Evolutionary conservation across 1,140 invertebrate species (phyloP).

Genomic region (Colletes gigas): DNA sequence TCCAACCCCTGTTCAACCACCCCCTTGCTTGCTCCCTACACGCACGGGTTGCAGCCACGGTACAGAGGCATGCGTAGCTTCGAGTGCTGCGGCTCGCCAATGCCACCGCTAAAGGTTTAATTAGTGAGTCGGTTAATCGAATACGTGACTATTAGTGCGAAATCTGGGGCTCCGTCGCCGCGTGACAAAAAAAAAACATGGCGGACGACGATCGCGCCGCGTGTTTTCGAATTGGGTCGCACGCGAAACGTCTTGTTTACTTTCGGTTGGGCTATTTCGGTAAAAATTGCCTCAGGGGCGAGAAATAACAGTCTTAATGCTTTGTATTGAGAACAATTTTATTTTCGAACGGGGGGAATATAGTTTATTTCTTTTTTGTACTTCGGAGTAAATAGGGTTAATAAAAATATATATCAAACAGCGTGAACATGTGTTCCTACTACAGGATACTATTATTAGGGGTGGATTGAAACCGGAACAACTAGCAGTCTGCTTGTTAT

Average conservation of each 20-base stretch:
- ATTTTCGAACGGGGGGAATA: too few species aligned
- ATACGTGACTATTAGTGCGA: conserved; percentile 65
- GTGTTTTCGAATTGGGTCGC: neutral
- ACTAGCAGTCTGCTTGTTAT: too few species aligned
- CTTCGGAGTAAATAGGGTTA: too few species aligned
- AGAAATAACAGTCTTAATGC: too few species aligned
- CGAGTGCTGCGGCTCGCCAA: conserved; percentile 62
- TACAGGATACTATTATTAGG: too few species aligned
- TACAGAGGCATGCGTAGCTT: conserved; percentile 60
- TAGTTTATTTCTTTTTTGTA: too few species aligned
- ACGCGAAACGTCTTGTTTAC: neutral
- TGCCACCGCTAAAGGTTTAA: conserved; percentile 66
- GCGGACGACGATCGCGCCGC: neutral
- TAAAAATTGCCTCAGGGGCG: too few species aligned
- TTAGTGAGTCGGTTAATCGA: conserved; percentile 69
- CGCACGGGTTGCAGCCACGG: conserved; percentile 23
- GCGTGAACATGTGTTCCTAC: too few species aligned
- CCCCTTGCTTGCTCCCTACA: neutral
- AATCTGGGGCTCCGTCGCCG: conserved; percentile 47
- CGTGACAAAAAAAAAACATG: conserved; percentile 12
- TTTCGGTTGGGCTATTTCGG: neutral
- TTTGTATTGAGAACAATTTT: too few species aligned
- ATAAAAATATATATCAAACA: too few species aligned
- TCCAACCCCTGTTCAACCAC: neutral
- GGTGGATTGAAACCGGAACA: too few species aligned